Conservation (phyloP, 2,797 vertebrate species). For the Sternotherus odoratus region DNA sequence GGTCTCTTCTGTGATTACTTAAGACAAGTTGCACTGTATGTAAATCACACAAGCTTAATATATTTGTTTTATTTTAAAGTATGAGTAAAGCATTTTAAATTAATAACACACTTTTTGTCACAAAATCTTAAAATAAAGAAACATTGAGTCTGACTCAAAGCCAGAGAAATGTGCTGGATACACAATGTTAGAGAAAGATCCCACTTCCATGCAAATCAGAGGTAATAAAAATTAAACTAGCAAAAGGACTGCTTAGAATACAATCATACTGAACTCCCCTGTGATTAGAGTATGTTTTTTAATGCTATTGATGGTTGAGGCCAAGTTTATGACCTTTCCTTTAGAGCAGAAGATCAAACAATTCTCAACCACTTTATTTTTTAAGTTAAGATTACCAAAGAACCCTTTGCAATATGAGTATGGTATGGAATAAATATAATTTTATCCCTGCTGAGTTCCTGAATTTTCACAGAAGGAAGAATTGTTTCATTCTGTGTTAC, state of each 20-base stretch:
- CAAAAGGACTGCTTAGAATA: slow-evolving; percentile 22
- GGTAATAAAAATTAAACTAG: slow-evolving; percentile 5
- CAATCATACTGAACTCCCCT: not conserved
- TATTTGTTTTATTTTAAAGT: not conserved
- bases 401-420: slow-evolving; percentile 4
- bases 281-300: not conserved
- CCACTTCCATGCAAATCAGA: not conserved
- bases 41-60: not conserved
- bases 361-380: slow-evolving; percentile 37
- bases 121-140: not conserved
- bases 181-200: not conserved
- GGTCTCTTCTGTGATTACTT: not conserved
- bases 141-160: not conserved
- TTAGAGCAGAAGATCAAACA: slow-evolving; percentile 28
- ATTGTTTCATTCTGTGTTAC: not conserved
- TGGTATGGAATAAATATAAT: not conserved
- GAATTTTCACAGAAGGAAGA: not conserved
- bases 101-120: not conserved
- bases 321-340: slow-evolving; percentile 20
- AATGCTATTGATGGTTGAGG: not conserved
- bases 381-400: slow-evolving; percentile 41
- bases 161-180: not conserved
- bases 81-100: not conserved
- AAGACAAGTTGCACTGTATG: not conserved
- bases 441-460: not conserved